These are phyloP conservation scores for Cephus cinctus DNA, from an alignment of 1,140 invertebrate genomes.

Conservation along the genomic window DNA sequence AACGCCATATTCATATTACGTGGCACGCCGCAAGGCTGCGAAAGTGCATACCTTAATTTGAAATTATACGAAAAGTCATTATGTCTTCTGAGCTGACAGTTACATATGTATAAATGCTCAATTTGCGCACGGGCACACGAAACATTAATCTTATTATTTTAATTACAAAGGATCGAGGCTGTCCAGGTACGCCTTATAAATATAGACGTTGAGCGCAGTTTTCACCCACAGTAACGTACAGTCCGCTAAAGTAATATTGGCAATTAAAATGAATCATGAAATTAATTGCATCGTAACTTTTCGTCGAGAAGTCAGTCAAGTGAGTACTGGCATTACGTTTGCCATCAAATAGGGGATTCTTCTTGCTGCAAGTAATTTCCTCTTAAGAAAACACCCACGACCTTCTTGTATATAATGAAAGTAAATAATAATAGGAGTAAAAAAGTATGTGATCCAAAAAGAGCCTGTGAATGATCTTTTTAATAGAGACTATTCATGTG, in stretches of 20 bases:
- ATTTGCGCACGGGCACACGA: constrained; percentile 24
- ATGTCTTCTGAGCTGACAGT: constrained; percentile 21
- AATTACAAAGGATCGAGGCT: constrained; percentile 24
- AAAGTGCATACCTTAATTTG: no score
- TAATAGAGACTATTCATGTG: neutral
- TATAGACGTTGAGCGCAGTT: constrained; percentile 22
- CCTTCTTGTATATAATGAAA: no score
- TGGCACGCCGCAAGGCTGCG: no score
- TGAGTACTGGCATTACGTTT: neutral
- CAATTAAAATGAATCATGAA: constrained; percentile 17
- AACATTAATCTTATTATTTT: constrained; percentile 32
- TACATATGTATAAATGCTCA: constrained; percentile 31
- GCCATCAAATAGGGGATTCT: no score
- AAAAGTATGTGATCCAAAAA: no score
- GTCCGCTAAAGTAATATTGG: constrained; percentile 19
- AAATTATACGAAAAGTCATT: constrained; percentile 19
- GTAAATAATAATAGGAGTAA: no score
- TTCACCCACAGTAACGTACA: constrained; percentile 22
- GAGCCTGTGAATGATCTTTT: no score
- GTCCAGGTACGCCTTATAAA: constrained; percentile 26
- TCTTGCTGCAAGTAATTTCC: no score
- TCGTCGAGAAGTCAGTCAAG: constrained; percentile 12
- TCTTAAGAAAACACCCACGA: no score
- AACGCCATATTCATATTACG: no score
- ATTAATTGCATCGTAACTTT: constrained; percentile 15